A percentile compares a stretch with the other conserved stretches of the same genome.
phyloP scores from a whole-genome alignment of 2,888 invertebrate species.

The Mythimna ferrago region DNA sequence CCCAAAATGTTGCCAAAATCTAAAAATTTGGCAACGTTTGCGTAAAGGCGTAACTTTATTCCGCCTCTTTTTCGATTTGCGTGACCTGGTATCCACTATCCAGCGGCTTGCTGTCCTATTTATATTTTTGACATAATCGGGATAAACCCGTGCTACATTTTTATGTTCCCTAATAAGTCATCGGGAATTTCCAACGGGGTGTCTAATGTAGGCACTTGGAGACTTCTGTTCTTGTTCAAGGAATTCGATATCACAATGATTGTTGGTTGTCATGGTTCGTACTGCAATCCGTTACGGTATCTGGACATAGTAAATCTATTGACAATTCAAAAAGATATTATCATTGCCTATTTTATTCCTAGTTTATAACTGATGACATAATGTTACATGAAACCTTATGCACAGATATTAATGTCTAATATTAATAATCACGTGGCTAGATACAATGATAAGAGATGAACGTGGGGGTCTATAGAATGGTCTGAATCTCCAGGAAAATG shows the following conservation, averaged over 20 bases:
- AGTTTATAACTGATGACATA: constrained; percentile 1
- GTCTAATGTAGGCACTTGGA: constrained; percentile 2
- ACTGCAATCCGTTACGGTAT: constrained; percentile 32
- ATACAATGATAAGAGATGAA: no score
- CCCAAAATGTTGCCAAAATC: constrained; percentile 39
- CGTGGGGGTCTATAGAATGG: no score
- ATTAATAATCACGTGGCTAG: no score
- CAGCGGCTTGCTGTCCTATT: constrained; percentile 24
- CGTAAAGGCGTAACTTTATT: constrained; percentile 15
- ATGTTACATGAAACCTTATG: constrained; percentile 4
- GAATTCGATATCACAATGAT: constrained; percentile 23
- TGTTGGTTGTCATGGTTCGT: constrained; percentile 30
- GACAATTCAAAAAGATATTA: not conserved
- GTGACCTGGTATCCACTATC: constrained; percentile 29
- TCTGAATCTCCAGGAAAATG: no score
- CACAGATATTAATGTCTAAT: not conserved
- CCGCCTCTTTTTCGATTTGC: constrained; percentile 10
- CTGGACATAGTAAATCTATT: constrained; percentile 13
- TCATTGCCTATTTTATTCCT: constrained; percentile 1
- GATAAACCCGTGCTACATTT: constrained; percentile 38
- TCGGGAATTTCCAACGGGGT: constrained; percentile 35
- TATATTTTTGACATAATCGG: constrained; percentile 35
- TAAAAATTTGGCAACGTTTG: constrained; percentile 35
- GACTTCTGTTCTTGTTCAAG: constrained; percentile 21
- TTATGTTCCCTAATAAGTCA: constrained; percentile 13